Base-by-base conservation (phyloP, 2,113 vertebrate species). In the Ellobius talpinus region DNA sequence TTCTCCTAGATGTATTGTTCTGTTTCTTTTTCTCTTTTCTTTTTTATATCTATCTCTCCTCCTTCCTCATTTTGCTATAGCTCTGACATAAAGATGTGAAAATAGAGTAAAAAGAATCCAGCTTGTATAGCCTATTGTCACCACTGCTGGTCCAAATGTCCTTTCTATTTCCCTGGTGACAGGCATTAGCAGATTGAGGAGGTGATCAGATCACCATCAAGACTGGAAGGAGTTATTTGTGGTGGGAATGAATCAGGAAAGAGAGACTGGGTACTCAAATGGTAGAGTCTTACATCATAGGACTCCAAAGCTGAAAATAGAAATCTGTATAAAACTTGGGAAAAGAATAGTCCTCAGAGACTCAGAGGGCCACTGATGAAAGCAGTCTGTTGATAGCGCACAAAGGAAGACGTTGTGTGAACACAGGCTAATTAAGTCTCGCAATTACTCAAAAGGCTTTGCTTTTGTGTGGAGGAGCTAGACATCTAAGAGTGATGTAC, bases 321-420 rank as follows among this genome's bases (percentile, higher is more conserved):
- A 92, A 91, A 95, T 88, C 79, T 91, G 33, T 94, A 85, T 81
- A 95, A 97, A 97, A 97, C 88, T 95, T 70, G 52, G 63, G 47
- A 76, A 96, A 93, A 96, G 88, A 96, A 92, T 90, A 87, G 90
- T 92, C 72, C 93, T 97, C 92, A 93, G 94, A 97, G 95, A 94
- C 78, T 86, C 88, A 86, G 96, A 95, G 95, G 95, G 39, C 81
- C 79, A 78, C 89, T 47, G 65, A 65, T 91, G 94, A 97, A 97
- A 97, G 95, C 92, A 84, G 90, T 68, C 77, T 89, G 92, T 97
- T 96, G 94, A 96, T 97, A 96, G 97, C 93, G 96, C 90, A 98
- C 96, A 98, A 98, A 97, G 74, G 47, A 93, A 91, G 90, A 33
- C 95, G 96, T 95, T 97, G 93, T 97, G 90, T 52, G 95, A 96